phyloP scores from a whole-genome alignment of 1,140 invertebrate genomes.

The Drosophila nigrodunni region DNA sequence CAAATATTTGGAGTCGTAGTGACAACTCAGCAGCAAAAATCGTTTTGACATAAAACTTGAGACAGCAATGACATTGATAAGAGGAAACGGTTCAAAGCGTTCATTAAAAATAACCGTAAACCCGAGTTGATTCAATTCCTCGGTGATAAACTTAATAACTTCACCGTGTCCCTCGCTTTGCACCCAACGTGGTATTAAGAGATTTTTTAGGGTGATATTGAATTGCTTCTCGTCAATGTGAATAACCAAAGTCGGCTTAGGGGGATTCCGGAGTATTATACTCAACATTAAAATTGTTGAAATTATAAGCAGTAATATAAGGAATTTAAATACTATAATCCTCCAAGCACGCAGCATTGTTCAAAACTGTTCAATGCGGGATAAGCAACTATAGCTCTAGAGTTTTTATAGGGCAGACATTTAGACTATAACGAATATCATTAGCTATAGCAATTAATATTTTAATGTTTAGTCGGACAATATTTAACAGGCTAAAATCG shows the following conservation, averaged over 20 bases:
- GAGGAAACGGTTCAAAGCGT: not conserved
- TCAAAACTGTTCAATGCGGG: not conserved
- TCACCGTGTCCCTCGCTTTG: conserved; percentile 88
- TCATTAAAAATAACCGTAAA: conserved; percentile 4
- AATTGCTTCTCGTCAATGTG: conserved; percentile 86
- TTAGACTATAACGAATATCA: not conserved
- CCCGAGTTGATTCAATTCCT: conserved; percentile 4
- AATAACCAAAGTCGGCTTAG: not conserved
- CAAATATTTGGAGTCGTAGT: conserved; percentile 32
- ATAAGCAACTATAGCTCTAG: not conserved
- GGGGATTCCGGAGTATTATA: not conserved
- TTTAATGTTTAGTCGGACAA: not conserved
- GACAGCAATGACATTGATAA: conserved; percentile 24
- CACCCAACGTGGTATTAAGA: conserved; percentile 90
- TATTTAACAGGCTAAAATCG: too few species aligned
- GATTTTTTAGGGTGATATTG: conserved; percentile 87
- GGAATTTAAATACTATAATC: not conserved
- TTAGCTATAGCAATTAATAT: not conserved
- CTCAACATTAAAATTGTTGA: not conserved
- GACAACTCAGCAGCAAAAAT: conserved; percentile 34
- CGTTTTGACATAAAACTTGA: conserved; percentile 13
- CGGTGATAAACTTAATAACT: conserved; percentile 88
- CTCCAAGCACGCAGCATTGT: conserved; percentile 8
- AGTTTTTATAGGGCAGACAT: not conserved
- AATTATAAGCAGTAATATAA: not conserved